Percentiles rank a stretch among this genome's conserved stretches.
Evolutionary conservation across 1,140 invertebrate species (phyloP).

Genomic region (Dendroctonus ponderosae): DNA sequence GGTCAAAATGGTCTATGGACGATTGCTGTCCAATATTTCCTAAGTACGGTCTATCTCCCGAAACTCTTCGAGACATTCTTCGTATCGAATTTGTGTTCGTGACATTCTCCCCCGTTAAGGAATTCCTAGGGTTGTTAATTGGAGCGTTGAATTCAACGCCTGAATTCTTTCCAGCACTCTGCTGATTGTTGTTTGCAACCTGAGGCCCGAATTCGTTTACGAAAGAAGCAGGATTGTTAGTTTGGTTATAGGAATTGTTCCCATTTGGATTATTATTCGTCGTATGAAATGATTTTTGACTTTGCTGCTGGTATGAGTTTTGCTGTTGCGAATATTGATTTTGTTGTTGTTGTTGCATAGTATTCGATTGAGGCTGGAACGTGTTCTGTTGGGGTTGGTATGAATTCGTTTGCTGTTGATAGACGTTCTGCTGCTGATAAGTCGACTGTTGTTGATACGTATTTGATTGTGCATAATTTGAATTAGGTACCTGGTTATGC

Average conservation of each 20-base stretch:
- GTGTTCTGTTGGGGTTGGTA: constrained; percentile 7
- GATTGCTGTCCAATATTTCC: constrained; percentile 55
- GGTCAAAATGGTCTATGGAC: constrained; percentile 78
- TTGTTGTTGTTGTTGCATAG: constrained; percentile 3
- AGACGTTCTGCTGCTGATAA: constrained; percentile 8
- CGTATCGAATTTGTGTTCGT: constrained; percentile 39
- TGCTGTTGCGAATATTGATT: neutral
- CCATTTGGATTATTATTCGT: constrained; percentile 3
- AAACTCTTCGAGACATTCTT: constrained; percentile 53
- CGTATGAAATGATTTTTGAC: constrained; percentile 3
- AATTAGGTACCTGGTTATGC: constrained; percentile 17
- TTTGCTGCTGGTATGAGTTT: constrained; percentile 12
- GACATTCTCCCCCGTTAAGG: constrained; percentile 39
- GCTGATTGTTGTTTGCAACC: constrained; percentile 9
- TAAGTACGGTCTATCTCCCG: constrained; percentile 55
- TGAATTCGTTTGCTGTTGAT: constrained; percentile 8
- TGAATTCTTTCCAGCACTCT: constrained; percentile 16
- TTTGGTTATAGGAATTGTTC: constrained; percentile 5
- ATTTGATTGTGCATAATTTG: constrained; percentile 4
- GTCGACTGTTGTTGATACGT: constrained; percentile 2
- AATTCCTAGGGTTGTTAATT: constrained; percentile 37
- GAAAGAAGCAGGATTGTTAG: constrained; percentile 22
- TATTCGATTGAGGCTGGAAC: neutral
- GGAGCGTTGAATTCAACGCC: constrained; percentile 24
- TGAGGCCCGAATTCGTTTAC: constrained; percentile 28